Evolutionary conservation across 2,888 invertebrate genomes (phyloP), one percentile per base, ranked within the genome.

Genomic region (Parnassius smintheus): DNA sequence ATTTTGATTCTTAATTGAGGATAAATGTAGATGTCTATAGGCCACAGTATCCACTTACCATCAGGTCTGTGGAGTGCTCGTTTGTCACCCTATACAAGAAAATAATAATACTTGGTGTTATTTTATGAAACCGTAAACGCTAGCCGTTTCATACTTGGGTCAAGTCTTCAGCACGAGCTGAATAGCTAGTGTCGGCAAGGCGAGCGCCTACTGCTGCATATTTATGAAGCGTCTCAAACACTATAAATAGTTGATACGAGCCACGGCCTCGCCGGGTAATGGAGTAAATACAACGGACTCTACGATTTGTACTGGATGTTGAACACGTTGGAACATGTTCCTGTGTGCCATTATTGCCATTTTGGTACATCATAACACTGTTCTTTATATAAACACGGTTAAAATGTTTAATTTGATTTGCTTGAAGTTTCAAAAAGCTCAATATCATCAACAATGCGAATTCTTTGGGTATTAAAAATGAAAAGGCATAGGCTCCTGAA

Each of bases 221-320:
- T 92, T 92, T 92, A 92, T 92, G 91, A 92, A 91, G 86, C 85
- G 82, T 84, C 89, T 89, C 91, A 91, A 91, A 91, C 91, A 91
- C 91, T 87, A 91, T 91, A 91, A 91, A 91, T 91, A 91, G 84
- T 91, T 91, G 89, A 91, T 90, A 91, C 86, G 83, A 77, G 80
- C 78, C 68, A 75, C 79, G 81, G 83, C 88, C 88, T 86, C 82
- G 80, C 68, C 80, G 76, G 80, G 83, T 88, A 86, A 88, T 90
- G 87, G 90, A 82, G 88, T 88, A 89, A 89, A 91, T 88, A 90
- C 84, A 85, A 86, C 83, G 80, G 80, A 75, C 73, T 74, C 70
- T 71, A 75, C 81, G 80, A 82, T 85, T 83, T 82, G 78, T 78
- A 71, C 75, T 77, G 75, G 68, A 70, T 73, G 72, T 72, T 72